These are phyloP conservation scores for Agrochola lota DNA, from an alignment of 2,888 invertebrate genomes.

Conservation along the genomic window DNA sequence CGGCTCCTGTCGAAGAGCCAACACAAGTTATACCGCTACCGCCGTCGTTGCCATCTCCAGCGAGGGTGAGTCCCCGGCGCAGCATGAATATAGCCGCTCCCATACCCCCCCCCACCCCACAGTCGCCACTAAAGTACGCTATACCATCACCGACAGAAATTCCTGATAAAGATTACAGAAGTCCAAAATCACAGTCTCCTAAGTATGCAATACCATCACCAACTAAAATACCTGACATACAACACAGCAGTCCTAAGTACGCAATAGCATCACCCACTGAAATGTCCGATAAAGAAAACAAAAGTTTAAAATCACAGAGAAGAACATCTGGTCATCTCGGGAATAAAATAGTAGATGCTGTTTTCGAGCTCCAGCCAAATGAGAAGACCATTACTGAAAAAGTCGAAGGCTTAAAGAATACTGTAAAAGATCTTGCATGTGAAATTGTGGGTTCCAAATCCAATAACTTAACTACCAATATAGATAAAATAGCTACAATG, in stretches of 20 bases:
- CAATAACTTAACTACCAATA: constrained; percentile 75
- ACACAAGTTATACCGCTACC: constrained; percentile 5
- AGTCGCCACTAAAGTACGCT: constrained; percentile 21
- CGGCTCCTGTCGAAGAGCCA: constrained; percentile 13
- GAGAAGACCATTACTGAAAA: constrained; percentile 73
- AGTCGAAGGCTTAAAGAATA: constrained; percentile 75
- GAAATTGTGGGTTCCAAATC: constrained; percentile 68
- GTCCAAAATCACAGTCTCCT: constrained; percentile 17
- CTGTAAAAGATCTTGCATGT: constrained; percentile 74
- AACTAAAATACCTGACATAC: constrained; percentile 15
- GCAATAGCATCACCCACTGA: background rate
- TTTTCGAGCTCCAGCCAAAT: constrained; percentile 71
- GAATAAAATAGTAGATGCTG: constrained; percentile 65
- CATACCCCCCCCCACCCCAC: constrained; percentile 5
- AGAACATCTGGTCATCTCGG: constrained; percentile 56
- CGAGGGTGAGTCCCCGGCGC: constrained; percentile 28
- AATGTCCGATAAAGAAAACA: constrained; percentile 33
- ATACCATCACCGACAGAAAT: constrained; percentile 12
- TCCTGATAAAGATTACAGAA: constrained; percentile 11
- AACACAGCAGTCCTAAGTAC: constrained; percentile 37
- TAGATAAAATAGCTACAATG: constrained; percentile 84
- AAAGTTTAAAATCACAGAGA: constrained; percentile 47
- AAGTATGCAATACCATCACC: constrained; percentile 14
- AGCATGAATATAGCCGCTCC: constrained; percentile 25
- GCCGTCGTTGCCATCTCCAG: background rate